These are phyloP conservation scores for Stenolophus ochropezus DNA, from an alignment of 2,888 invertebrate species.

Conservation along the genomic window DNA sequence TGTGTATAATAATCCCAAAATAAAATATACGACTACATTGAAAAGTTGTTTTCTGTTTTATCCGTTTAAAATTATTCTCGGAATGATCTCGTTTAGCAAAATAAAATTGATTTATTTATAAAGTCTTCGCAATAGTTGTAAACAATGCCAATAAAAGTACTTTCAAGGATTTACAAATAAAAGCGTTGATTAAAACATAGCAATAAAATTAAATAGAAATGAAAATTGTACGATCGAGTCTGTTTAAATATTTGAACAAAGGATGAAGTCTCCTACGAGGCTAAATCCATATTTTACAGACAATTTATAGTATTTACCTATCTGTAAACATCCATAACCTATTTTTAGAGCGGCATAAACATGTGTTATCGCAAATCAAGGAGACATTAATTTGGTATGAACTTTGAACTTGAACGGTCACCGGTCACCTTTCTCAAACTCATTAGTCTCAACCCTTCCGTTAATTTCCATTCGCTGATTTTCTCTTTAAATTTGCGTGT, in stretches of 20 bases:
- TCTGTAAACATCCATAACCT: slow-evolving; percentile 18
- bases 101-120: no score
- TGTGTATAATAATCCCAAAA: no score
- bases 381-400: not conserved
- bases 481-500: slow-evolving; percentile 1
- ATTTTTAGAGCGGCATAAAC: not conserved
- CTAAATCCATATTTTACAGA: not conserved
- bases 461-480: not conserved
- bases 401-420: slow-evolving; percentile 20
- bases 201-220: not conserved
- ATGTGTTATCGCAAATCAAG: not conserved
- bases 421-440: not conserved
- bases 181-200: not conserved
- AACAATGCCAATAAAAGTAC: not conserved
- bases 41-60: no score
- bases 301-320: slow-evolving; percentile 29
- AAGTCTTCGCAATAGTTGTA: no score
- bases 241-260: slow-evolving; percentile 29
- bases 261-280: not conserved
- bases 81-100: not conserved
- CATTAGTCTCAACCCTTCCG: not conserved
- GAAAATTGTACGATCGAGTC: not conserved
- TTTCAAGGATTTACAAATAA: not conserved
- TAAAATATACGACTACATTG: no score
- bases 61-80: not conserved